A percentile compares a stretch with the other conserved stretches of the same genome.
phyloP scores from a whole-genome alignment of 1,140 invertebrate genomes.

The Caerostris darwini region DNA sequence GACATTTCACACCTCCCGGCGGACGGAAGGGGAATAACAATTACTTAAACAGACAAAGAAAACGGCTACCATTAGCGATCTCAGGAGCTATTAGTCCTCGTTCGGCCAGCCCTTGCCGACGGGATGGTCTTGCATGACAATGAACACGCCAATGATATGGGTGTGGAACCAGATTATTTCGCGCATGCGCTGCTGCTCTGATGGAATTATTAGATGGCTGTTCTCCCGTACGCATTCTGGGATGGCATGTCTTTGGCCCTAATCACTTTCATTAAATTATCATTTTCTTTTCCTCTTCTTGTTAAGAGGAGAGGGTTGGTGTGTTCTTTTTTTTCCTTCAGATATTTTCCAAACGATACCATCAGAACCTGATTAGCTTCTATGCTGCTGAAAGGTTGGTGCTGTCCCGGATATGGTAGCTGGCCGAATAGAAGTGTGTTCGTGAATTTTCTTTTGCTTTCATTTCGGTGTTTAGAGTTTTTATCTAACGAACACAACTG shows the following conservation, averaged over 20 bases:
- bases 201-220: constrained; percentile 47
- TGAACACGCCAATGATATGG: constrained; percentile 39
- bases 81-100: constrained; percentile 5
- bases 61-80: constrained; percentile 39
- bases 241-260: constrained; percentile 17
- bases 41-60: constrained; percentile 34
- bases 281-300: constrained; percentile 29
- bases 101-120: not conserved
- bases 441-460: no score
- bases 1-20: constrained; percentile 55
- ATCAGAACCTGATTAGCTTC: constrained; percentile 37
- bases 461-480: no score
- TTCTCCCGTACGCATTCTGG: not conserved
- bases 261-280: constrained; percentile 72
- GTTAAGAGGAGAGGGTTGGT: constrained; percentile 12
- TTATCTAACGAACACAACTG: no score
- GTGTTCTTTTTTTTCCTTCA: not conserved
- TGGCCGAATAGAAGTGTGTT: no score
- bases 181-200: constrained; percentile 50
- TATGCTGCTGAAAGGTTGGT: not conserved
- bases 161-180: constrained; percentile 51
- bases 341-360: constrained; percentile 3
- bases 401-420: not conserved
- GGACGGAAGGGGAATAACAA: constrained; percentile 13
- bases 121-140: constrained; percentile 61